phyloP scores from a whole-genome alignment of 2,797 vertebrate genomes.

The Erethizon dorsatum region DNA sequence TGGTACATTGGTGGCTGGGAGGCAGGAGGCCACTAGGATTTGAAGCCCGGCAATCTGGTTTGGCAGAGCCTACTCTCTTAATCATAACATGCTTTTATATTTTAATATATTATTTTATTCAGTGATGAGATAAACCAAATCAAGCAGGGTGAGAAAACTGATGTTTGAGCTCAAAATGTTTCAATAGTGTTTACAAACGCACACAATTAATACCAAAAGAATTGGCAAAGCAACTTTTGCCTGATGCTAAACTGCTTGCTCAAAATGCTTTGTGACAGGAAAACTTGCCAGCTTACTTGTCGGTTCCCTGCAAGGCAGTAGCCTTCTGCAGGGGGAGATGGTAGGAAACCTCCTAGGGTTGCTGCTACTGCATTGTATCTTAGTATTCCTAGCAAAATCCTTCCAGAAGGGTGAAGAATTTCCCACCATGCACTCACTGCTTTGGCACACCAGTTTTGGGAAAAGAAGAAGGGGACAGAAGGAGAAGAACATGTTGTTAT shows the following conservation, averaged over 20 bases:
- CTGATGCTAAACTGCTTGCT: neutral
- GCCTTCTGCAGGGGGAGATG: rapidly evolving
- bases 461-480: neutral
- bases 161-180: neutral
- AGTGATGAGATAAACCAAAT: neutral
- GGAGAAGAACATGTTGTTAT: neutral
- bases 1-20: neutral
- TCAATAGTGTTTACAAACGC: neutral
- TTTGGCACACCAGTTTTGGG: neutral
- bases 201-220: neutral
- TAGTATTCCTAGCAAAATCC: neutral
- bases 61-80: neutral
- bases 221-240: neutral
- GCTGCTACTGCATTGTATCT: neutral
- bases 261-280: neutral
- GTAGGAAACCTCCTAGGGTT: rapidly evolving
- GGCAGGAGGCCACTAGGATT: neutral
- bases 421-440: rapidly evolving
- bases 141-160: neutral
- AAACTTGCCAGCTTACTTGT: rapidly evolving
- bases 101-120: neutral
- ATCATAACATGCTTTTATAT: neutral
- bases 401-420: neutral
- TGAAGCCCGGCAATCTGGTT: neutral
- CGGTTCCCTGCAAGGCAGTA: neutral